phyloP scores from a whole-genome alignment of 2,113 vertebrate genomes.

The Pan troglodytes region DNA sequence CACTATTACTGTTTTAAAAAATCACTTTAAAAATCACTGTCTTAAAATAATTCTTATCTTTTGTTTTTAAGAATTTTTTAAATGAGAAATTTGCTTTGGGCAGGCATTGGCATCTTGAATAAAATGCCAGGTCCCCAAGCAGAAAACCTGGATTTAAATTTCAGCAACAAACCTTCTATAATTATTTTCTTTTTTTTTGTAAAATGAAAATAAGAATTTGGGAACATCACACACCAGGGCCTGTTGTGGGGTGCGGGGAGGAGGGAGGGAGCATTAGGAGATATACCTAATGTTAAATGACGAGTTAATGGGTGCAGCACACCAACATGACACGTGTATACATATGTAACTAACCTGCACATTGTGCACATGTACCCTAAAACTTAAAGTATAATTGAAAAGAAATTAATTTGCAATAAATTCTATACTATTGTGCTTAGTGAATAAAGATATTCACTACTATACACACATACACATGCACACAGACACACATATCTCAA shows the following conservation, averaged over 20 bases:
- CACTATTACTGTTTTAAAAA: too few relatives aligned
- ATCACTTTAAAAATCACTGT: too few relatives aligned
- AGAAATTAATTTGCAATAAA: not conserved
- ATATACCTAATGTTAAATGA: too few relatives aligned
- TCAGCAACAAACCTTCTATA: not conserved
- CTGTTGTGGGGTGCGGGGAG: too few relatives aligned
- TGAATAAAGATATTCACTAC: not conserved
- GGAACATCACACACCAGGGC: too few relatives aligned
- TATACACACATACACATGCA: not conserved
- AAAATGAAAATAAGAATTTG: not conserved
- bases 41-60: not conserved
- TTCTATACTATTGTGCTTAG: not conserved
- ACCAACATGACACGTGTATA: too few relatives aligned
- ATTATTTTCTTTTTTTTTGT: not conserved
- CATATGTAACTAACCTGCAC: too few relatives aligned
- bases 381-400: too few relatives aligned
- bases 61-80: not conserved
- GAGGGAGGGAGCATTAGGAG: too few relatives aligned
- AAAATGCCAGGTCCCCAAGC: not conserved
- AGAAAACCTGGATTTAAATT: not conserved
- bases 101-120: not conserved
- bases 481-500: not conserved
- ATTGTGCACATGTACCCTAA: too few relatives aligned
- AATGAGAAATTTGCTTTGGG: not conserved
- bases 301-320: too few relatives aligned